Evolutionary conservation across 2,888 invertebrate genomes (phyloP), one percentile per base, ranked within the genome.

Genomic region (Aphodius granarius): DNA sequence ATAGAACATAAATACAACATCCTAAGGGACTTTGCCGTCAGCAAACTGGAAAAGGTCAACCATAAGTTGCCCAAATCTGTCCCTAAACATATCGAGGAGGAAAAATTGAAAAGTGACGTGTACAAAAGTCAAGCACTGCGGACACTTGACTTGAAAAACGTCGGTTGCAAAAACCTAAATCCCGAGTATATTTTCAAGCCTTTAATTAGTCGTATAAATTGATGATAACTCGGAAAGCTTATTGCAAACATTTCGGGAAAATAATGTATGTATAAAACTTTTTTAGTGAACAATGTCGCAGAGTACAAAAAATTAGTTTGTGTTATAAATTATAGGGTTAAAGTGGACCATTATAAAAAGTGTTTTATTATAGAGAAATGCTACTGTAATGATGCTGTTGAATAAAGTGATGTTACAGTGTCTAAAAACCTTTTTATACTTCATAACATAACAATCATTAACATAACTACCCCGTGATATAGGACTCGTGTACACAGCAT

Each of bases 21-120:
- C 15, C 78, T 84, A 63, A 84, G 83, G 65, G 76, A 73, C 5
- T 81, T 84, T 76, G 82, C 84, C 5, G 78, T 80, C n/a, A 76
- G 78, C 5, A 84, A 83, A 77, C 75, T 84, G 23, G 74, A 78
- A n/a, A 82, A 84, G 71, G 83, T 83, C 6, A 84, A 84, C 70
- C 71, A 75, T 17, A 79, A 79, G 18, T 80, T 79, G 62, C 81
- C 79, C 63, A 79, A 82, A 20, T 81, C 81, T 73, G 81, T 79
- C 16, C 82, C 83, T 71, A 78, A 83, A 17, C 80, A 81, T 21
- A 43, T 43, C 13, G 43, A 43, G 43, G 43, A 43, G 43, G 43
- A 3, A 13, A 43, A 43, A 43, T 43, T 43, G 43, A 43, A 43
- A 43, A 43, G 43, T 3, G 43, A 43, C 43, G 43, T 43, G 43